Base-by-base conservation (phyloP, 2,797 vertebrate genomes). In the Hybognathus amarus region DNA sequence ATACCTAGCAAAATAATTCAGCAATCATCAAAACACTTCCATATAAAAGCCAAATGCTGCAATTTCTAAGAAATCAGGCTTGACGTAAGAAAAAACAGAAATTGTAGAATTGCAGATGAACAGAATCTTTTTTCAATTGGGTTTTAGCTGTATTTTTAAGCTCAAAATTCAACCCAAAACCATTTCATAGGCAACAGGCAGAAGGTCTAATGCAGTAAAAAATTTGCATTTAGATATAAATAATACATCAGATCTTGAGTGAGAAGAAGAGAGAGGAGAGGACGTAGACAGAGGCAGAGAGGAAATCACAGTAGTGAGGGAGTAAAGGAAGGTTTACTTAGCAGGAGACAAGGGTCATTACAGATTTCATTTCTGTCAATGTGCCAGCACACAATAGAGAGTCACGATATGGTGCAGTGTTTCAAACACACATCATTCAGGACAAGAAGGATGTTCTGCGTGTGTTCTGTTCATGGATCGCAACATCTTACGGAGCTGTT, bases 211-310 rank as follows among this genome's bases (percentile, higher is more conserved):
- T 78, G 67, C 85, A 91, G 24, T 78, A 20, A 85, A n/a, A 63
- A 85, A 84, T 82, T 80, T 85, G 82, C 83, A 86, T 79, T 54
- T 73, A 63, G 85, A 85, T 67, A 86, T 92, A 84, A 93, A 90
- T 92, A 92, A 92, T 86, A 90, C 87, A 93, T 91, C 68, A 87
- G 75, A 89, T 47, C n/a, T 88, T 83, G 88, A 77, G 80, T 83
- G 77, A 83, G 84, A 40, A 82, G 84, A 59, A 73, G 52, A 54
- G 8, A 59, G 73, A 61, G 67, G 13, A 33, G 20, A 76, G 17
- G 59, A 82, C 77, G 67, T 36, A 71, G 36, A 63, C 52, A 63
- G 47, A 66, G 54, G 63, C 22, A 78, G 47, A 47, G 68, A 78
- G 15, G 17, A 56, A 80, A 76, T 74, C 50, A 77, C 56, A 54